These are phyloP conservation scores for Eupithecia subfuscata DNA, from an alignment of 2,888 invertebrate species.

Conservation along the genomic window DNA sequence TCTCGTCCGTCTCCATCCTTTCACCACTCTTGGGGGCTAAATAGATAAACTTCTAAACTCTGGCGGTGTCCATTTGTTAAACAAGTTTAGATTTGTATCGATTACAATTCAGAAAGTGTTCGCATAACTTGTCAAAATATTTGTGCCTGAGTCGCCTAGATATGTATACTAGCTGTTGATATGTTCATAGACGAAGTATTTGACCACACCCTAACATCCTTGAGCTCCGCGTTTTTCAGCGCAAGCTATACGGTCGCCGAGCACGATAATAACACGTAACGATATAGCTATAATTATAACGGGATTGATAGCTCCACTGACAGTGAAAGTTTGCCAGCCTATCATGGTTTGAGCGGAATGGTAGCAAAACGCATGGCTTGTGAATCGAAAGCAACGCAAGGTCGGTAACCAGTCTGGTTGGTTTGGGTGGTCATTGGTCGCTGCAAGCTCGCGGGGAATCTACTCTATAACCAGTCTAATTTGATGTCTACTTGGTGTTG, in stretches of 20 bases:
- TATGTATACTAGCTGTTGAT: background rate
- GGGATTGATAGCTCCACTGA: slow-evolving; percentile 29
- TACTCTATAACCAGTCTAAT: slow-evolving; percentile 15
- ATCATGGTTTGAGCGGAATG: slow-evolving; percentile 40
- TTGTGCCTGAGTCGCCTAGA: background rate
- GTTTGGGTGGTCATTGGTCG: slow-evolving; percentile 52
- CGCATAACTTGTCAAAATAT: background rate
- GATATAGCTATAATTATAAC: slow-evolving; percentile 35
- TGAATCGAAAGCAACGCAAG: slow-evolving; percentile 69
- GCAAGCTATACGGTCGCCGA: slow-evolving; percentile 22
- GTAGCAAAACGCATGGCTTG: slow-evolving; percentile 51
- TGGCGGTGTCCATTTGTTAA: background rate
- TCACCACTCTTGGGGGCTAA: background rate
- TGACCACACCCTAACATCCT: slow-evolving; percentile 15
- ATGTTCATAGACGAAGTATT: background rate
- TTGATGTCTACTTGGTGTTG: background rate
- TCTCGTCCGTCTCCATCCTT: too few relatives aligned
- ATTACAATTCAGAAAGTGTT: background rate
- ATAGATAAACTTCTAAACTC: background rate
- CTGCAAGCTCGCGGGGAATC: slow-evolving; percentile 18
- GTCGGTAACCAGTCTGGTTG: slow-evolving; percentile 59
- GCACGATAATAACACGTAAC: slow-evolving; percentile 28
- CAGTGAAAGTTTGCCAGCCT: slow-evolving; percentile 50
- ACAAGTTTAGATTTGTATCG: background rate
- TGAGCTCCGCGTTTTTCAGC: slow-evolving; percentile 14